Evolutionary conservation across 2,888 invertebrate species (phyloP).

Genomic region (Coremacera marginata): DNA sequence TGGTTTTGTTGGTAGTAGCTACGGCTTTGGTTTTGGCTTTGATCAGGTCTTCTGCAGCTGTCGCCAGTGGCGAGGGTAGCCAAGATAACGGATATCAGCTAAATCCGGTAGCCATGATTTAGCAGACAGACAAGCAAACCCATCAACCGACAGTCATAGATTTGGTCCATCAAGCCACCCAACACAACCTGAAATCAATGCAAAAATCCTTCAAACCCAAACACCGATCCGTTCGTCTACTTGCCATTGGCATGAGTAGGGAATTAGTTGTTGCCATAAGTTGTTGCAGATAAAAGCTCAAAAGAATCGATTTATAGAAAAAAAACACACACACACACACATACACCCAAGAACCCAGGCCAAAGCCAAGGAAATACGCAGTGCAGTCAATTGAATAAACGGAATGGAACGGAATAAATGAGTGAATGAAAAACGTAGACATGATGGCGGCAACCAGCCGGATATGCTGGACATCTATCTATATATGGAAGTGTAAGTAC

Average conservation of each 20-base stretch:
- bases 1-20: not conserved
- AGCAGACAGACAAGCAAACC: not conserved
- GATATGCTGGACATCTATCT: too few species aligned
- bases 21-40: not conserved
- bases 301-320: not conserved
- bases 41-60: slow-evolving; percentile 5
- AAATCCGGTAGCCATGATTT: slow-evolving; percentile 20
- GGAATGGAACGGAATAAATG: slow-evolving; percentile 18
- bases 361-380: slow-evolving; percentile 28
- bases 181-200: not conserved
- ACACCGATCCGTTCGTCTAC: not conserved
- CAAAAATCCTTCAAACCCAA: not conserved
- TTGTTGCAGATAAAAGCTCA: not conserved
- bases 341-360: not conserved
- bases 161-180: not conserved
- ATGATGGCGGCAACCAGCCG: not conserved
- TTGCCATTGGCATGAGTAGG: too few species aligned
- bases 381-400: slow-evolving; percentile 38
- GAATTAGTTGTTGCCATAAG: too few species aligned
- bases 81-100: slow-evolving; percentile 29
- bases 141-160: not conserved
- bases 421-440: slow-evolving; percentile 5
- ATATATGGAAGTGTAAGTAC: not conserved
- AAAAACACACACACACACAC: not conserved
- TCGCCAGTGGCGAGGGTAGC: not conserved